Evolutionary conservation across 2,797 vertebrate genomes (phyloP).

Genomic region (Syngnathus acus): DNA sequence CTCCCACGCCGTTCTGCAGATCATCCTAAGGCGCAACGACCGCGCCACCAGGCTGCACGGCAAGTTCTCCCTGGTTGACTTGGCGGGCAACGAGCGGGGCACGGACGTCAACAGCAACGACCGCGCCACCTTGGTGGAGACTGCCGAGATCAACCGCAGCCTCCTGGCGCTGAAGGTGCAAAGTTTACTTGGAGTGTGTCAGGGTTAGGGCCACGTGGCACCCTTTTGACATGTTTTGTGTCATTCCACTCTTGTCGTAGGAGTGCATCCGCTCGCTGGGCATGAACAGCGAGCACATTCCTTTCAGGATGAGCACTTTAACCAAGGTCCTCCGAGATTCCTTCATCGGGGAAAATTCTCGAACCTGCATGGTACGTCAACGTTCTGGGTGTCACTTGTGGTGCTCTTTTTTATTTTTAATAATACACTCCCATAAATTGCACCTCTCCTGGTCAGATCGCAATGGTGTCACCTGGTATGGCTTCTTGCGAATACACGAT

Average conservation of each 20-base stretch:
- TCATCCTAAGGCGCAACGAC: slow-evolving; percentile 76
- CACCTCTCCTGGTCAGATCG: slow-evolving; percentile 70
- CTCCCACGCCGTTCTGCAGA: slow-evolving; percentile 92
- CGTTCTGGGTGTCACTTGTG: no score
- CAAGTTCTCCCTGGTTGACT: slow-evolving; percentile 92
- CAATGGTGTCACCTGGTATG: slow-evolving; percentile 96
- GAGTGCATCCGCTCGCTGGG: slow-evolving; percentile 95
- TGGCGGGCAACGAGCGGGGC: slow-evolving; percentile 94
- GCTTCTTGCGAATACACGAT: slow-evolving; percentile 91
- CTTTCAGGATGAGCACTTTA: slow-evolving; percentile 94
- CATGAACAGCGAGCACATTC: slow-evolving; percentile 91
- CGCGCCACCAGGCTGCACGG: slow-evolving; percentile 70
- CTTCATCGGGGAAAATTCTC: slow-evolving; percentile 91
- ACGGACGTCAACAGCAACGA: slow-evolving; percentile 86
- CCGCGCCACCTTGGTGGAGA: slow-evolving; percentile 85
- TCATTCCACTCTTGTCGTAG: slow-evolving; percentile 50
- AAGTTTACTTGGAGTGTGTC: background rate
- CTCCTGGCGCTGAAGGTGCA: slow-evolving; percentile 90
- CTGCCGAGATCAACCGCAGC: slow-evolving; percentile 94
- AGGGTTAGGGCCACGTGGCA: background rate
- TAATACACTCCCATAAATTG: background rate
- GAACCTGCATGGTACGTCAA: slow-evolving; percentile 88
- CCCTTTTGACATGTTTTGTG: background rate
- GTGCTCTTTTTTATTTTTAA: no score
- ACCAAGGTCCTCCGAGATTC: slow-evolving; percentile 95